Percentiles rank a stretch among this genome's conserved stretches.
Conservation (phyloP, 2,113 vertebrate genomes). For the Ptilorrhoa leucosticta region DNA sequence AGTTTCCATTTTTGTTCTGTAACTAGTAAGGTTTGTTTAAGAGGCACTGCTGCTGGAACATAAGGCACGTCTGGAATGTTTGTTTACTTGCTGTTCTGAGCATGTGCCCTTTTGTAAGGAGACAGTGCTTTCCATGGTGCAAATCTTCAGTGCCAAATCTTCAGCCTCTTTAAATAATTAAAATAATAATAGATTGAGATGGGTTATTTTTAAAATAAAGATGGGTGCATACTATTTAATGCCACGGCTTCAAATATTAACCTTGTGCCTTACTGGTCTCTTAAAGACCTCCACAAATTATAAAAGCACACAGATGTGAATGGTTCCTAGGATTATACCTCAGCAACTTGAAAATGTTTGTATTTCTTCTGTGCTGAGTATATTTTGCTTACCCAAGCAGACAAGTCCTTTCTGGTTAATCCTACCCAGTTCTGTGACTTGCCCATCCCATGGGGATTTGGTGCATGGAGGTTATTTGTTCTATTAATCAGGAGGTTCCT, state of each 20-base stretch:
- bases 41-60: constrained; percentile 61
- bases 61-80: constrained; percentile 55
- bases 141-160: neutral
- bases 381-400: constrained; percentile 67
- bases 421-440: constrained; percentile 63
- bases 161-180: constrained; percentile 31
- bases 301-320: neutral
- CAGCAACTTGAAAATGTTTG: constrained; percentile 64
- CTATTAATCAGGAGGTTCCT: constrained; percentile 70
- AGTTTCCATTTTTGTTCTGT: constrained; percentile 75
- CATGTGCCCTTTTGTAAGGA: constrained; percentile 56
- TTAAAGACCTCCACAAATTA: constrained; percentile 11
- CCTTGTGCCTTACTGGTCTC: neutral
- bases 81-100: constrained; percentile 62
- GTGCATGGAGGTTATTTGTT: constrained; percentile 68
- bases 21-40: constrained; percentile 73
- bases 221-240: neutral
- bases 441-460: constrained; percentile 60
- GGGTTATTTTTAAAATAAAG: neutral
- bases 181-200: neutral
- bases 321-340: constrained; percentile 44
- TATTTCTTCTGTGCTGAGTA: constrained; percentile 59
- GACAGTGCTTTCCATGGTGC: neutral
- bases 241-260: constrained; percentile 9
- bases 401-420: constrained; percentile 65